Evolutionary conservation across 2,888 invertebrate genomes (phyloP).

Genomic region (Psylliodes chrysocephalus): DNA sequence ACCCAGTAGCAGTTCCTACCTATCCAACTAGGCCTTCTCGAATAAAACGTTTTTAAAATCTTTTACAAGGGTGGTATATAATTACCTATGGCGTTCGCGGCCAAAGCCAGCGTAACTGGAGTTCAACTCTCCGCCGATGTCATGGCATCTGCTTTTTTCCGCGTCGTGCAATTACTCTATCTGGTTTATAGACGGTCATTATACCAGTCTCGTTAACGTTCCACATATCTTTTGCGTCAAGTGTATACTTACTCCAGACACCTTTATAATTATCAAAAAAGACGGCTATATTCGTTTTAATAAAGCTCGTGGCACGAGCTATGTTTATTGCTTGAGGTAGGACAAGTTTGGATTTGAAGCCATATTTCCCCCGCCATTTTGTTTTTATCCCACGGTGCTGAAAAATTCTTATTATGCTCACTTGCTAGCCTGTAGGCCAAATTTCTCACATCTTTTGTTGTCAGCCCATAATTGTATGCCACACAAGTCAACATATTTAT

Average conservation of each 20-base stretch:
- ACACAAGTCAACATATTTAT: constrained; percentile 20
- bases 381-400: constrained; percentile 3
- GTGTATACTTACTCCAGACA: constrained; percentile 6
- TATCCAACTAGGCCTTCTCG: constrained; percentile 20
- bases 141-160: constrained; percentile 2
- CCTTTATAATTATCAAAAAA: constrained; percentile 10
- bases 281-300: constrained; percentile 9
- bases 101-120: not conserved
- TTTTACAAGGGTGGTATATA: no score
- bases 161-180: no score
- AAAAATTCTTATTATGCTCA: not conserved
- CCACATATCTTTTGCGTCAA: constrained; percentile 13
- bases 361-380: constrained; percentile 1
- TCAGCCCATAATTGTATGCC: no score
- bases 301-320: not conserved
- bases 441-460: constrained; percentile 11
- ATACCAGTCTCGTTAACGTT: constrained; percentile 17
- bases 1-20: not conserved
- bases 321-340: constrained; percentile 8
- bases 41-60: constrained; percentile 15
- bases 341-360: constrained; percentile 12
- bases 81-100: not conserved
- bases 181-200: constrained; percentile 1
- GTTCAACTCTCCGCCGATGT: not conserved
- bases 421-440: constrained; percentile 11